Evolutionary conservation across 2,113 vertebrate genomes (phyloP), one percentile per base, ranked within the genome.

Genomic region (Crotalus helleri): DNA sequence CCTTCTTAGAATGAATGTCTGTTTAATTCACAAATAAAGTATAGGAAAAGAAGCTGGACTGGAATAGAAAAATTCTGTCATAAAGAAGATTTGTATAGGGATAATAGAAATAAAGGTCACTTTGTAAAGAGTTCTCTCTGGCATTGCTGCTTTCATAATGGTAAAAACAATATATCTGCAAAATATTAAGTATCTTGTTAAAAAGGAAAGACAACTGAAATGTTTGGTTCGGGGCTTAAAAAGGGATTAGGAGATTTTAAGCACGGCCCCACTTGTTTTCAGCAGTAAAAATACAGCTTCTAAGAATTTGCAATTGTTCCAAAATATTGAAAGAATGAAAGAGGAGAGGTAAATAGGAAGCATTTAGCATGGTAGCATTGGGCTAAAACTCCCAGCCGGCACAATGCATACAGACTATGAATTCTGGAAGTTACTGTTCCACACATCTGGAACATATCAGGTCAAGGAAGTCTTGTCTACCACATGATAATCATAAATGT

Each of bases 121-220:
- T 55, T 54, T 24, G 54, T 93, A 94, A 96, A 2, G 89, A 91
- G 23, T 90, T 91, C 94, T 96, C 94, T 92, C 81, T 94, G 44
- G 94, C 92, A 95, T 93, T 93, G 94, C 92, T 87, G 86, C 92
- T 93, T 95, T 94, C 94, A 93, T 88, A 95, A 57, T 9, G 39
- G 15, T 49, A 81, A 92, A 64, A 97, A 96, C 96, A 97, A 21
- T 92, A 93, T 55, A 86, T 94, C 81, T 95, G 87, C 93, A 90
- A 91, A 81, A 81, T 74, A 93, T 91, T 94, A 96, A 96, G 95
- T 94, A 95, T 96, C 49, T 19, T 53, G 33, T 23, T 91, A 90
- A 95, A 94, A 85, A 94, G 95, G 95, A 96, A 96, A 97, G 49
- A 12, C 46, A 54, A 19, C 49, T 74, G 93, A 90, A 85, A 81